A percentile compares a stretch with the other conserved stretches of the same genome.
phyloP scores from a whole-genome alignment of 2,797 vertebrate genomes.

The Lagorchestes hirsutus region DNA sequence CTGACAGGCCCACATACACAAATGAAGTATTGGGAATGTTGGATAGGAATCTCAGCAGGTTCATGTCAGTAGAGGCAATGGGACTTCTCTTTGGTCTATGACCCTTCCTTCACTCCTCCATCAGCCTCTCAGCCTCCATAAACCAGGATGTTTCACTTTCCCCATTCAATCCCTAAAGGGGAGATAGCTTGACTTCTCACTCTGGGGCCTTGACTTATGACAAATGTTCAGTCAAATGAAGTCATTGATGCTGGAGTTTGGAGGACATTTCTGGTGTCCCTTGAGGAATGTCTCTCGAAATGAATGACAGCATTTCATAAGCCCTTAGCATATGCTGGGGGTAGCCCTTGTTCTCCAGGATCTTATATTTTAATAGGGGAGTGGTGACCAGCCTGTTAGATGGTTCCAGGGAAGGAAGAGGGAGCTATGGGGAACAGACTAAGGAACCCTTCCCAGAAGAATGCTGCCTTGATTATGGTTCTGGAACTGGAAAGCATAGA shows the following conservation, averaged over 20 bases:
- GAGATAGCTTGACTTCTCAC: background rate
- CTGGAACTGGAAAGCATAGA: background rate
- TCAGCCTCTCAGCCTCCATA: background rate
- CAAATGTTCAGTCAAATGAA: background rate
- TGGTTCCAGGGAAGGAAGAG: background rate
- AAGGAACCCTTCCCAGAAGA: background rate
- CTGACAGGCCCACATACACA: background rate
- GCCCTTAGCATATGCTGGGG: background rate
- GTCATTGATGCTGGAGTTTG: no score
- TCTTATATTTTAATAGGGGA: no score
- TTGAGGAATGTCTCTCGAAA: background rate
- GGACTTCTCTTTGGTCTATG: no score
- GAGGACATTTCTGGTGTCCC: background rate
- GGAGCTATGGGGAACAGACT: background rate
- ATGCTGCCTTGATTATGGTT: background rate
- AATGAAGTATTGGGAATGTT: background rate
- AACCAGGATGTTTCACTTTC: background rate
- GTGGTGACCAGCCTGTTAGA: background rate
- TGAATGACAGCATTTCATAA: background rate
- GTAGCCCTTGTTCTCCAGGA: no score
- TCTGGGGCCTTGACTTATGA: no score
- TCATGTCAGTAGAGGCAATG: no score
- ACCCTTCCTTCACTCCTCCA: no score
- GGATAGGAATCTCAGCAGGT: no score
- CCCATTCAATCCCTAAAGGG: background rate